These are phyloP conservation scores for Drosophila jambulina DNA, from an alignment of 1,140 invertebrate genomes.

Conservation along the genomic window DNA sequence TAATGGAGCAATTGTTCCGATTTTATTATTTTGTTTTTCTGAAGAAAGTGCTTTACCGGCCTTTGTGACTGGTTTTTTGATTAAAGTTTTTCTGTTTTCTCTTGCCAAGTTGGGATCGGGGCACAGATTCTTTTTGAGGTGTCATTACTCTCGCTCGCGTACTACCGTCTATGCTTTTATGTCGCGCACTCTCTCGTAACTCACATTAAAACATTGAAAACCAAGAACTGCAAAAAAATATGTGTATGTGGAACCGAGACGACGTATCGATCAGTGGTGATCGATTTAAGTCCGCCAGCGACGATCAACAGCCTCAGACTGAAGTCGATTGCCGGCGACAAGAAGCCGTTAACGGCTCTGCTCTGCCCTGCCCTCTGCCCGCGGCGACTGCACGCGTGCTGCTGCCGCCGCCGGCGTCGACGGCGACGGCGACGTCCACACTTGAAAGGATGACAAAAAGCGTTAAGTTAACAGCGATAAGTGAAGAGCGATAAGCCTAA, in stretches of 20 bases:
- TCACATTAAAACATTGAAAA: conserved; percentile 68
- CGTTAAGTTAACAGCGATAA: conserved; percentile 28
- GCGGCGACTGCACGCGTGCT: conserved; percentile 69
- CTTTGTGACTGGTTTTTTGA: conserved; percentile 1
- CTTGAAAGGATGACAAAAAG: conserved; percentile 40
- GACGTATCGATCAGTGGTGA: conserved; percentile 24
- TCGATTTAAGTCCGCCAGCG: conserved; percentile 63
- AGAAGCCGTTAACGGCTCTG: conserved; percentile 47
- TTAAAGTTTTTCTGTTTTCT: conserved; percentile 13
- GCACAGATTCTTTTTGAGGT: conserved; percentile 10
- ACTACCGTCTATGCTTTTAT: conserved; percentile 10
- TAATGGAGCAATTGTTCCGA: not conserved
- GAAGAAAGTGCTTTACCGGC: conserved; percentile 1
- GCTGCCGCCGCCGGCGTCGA: not conserved
- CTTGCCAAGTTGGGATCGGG: conserved; percentile 9
- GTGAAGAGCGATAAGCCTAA: conserved; percentile 39
- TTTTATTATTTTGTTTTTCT: no score
- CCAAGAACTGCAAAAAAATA: conserved; percentile 53
- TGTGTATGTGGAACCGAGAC: conserved; percentile 4
- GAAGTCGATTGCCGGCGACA: conserved; percentile 11
- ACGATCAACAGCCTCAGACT: conserved; percentile 78
- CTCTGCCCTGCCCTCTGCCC: conserved; percentile 9
- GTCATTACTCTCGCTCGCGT: conserved; percentile 8
- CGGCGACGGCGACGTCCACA: not conserved
- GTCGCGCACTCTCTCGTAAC: conserved; percentile 41